These are phyloP conservation scores for Butorides virescens DNA, from an alignment of 2,113 vertebrate genomes.

Conservation along the genomic window DNA sequence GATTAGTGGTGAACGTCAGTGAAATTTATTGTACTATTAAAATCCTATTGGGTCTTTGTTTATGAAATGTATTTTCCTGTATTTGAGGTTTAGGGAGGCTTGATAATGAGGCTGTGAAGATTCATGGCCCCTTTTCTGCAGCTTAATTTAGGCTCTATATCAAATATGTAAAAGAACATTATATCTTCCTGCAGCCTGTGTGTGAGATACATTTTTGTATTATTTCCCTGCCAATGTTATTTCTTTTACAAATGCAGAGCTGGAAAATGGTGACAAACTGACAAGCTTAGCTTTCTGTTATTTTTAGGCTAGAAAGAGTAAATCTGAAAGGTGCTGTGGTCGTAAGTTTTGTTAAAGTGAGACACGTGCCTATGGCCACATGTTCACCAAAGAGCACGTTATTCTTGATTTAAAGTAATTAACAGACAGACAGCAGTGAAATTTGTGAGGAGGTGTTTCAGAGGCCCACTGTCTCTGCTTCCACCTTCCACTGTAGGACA, in stretches of 20 bases:
- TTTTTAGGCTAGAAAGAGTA: conserved; percentile 13
- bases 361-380: accelerated
- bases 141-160: conserved; percentile 85
- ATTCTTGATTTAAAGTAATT: not conserved
- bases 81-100: conserved; percentile 79
- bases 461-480: not conserved
- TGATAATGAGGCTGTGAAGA: conserved; percentile 83
- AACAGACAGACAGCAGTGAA: not conserved
- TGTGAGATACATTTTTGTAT: conserved; percentile 76
- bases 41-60: conserved; percentile 84
- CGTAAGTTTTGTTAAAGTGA: not conserved
- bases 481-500: not conserved
- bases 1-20: conserved; percentile 77
- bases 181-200: conserved; percentile 71
- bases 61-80: conserved; percentile 84
- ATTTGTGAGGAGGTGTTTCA: not conserved
- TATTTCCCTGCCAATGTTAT: conserved; percentile 70
- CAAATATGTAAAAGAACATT: conserved; percentile 84
- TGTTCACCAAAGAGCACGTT: not conserved
- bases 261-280: conserved; percentile 55
- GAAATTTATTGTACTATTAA: conserved; percentile 85
- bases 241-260: conserved; percentile 68
- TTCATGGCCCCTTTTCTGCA: conserved; percentile 80
- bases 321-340: not conserved
- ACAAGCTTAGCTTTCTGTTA: conserved; percentile 33